Percentiles rank a stretch among this genome's conserved stretches.
phyloP scores from a whole-genome alignment of 2,888 invertebrate genomes.

The Limnephilus marmoratus region DNA sequence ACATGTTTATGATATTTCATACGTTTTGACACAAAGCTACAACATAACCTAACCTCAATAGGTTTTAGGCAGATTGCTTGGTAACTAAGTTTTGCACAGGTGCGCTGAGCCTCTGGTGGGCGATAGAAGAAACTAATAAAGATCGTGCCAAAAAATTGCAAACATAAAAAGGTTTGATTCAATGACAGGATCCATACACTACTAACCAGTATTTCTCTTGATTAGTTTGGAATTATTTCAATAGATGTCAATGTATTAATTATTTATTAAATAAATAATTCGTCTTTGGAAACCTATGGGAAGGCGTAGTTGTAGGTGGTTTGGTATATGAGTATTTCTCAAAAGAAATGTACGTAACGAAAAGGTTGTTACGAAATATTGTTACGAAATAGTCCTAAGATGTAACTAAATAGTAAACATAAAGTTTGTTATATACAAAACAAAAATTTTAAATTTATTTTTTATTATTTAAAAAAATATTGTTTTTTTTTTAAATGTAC shows the following conservation, averaged over 20 bases:
- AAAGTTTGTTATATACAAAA: too few relatives aligned
- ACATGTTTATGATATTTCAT: conserved; percentile 36
- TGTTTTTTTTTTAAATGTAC: too few relatives aligned
- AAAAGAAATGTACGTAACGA: too few relatives aligned
- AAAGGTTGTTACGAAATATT: too few relatives aligned
- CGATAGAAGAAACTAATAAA: background rate
- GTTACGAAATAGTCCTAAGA: too few relatives aligned
- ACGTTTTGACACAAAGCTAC: conserved; percentile 56
- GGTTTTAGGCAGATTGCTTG: background rate
- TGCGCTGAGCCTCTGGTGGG: background rate
- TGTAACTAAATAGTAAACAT: too few relatives aligned
- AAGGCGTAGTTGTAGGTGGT: too few relatives aligned
- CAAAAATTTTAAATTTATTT: too few relatives aligned
- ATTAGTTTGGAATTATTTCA: background rate
- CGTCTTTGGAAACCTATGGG: too few relatives aligned
- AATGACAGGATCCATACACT: background rate
- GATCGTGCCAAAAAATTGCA: background rate
- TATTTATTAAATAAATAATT: background rate
- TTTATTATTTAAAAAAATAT: too few relatives aligned
- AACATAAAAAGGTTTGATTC: background rate
- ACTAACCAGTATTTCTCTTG: background rate
- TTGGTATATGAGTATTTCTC: too few relatives aligned
- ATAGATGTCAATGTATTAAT: background rate
- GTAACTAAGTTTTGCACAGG: background rate
- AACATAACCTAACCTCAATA: conserved; percentile 56